A percentile compares a stretch with the other conserved stretches of the same genome.
phyloP scores from a whole-genome alignment of 1,140 invertebrate genomes.

The Trachelipus rathkii region DNA sequence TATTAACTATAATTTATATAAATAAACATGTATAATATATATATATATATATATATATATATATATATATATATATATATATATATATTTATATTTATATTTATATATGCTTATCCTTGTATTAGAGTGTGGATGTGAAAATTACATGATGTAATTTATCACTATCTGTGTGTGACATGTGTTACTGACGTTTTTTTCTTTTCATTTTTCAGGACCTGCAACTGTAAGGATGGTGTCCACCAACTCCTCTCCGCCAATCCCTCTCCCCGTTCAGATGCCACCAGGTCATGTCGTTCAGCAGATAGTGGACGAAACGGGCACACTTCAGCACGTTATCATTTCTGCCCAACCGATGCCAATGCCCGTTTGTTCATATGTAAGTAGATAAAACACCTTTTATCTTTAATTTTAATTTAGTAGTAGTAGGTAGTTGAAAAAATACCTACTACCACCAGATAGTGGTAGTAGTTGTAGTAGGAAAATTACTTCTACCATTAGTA shows the following conservation, averaged over 20 bases:
- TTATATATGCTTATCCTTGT: neutral
- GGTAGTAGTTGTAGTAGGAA: no score
- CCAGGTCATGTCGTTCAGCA: conserved; percentile 83
- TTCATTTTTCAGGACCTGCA: conserved; percentile 61
- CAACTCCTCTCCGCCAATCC: conserved; percentile 67
- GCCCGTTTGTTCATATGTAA: conserved; percentile 46
- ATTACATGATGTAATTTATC: neutral
- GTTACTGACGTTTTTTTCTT: conserved; percentile 17
- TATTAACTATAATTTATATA: no score
- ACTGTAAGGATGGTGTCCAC: conserved; percentile 79
- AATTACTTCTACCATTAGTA: no score
- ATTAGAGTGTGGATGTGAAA: neutral
- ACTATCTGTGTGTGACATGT: neutral
- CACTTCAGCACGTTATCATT: conserved; percentile 77
- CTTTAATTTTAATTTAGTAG: no score
- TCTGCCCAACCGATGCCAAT: conserved; percentile 64
- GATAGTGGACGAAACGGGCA: conserved; percentile 81
- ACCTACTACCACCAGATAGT: no score
- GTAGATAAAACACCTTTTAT: conserved; percentile 19
- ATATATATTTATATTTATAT: neutral
- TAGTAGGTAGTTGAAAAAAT: no score
- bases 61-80: conserved; percentile 15
- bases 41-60: conserved; percentile 13
- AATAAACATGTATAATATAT: conserved; percentile 1
- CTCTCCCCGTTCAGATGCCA: conserved; percentile 82